Conservation (phyloP, 35 echinoderm and acorn worm species). For the Stichopus chloronotus region DNA sequence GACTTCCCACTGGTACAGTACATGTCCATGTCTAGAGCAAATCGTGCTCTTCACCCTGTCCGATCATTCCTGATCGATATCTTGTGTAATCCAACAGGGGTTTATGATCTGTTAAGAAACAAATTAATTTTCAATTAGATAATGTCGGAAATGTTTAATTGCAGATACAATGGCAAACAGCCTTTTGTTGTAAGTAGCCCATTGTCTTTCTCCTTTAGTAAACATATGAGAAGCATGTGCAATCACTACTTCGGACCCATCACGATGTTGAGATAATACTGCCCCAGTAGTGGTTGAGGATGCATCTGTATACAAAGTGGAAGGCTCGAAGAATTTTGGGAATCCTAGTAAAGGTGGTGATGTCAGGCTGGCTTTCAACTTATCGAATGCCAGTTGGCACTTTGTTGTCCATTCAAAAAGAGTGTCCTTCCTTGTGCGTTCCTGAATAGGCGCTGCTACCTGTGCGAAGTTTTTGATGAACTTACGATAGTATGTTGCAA, state of each 20-base stretch:
- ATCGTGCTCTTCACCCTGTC: slow-evolving; percentile 49
- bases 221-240: slow-evolving; percentile 27
- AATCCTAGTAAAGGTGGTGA: slow-evolving; percentile 23
- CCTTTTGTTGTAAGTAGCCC: slow-evolving; percentile 17
- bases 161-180: slow-evolving; percentile 16
- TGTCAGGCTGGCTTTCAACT: neutral
- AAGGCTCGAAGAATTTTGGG: slow-evolving; percentile 16
- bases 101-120: slow-evolving; percentile 73
- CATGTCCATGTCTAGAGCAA: slow-evolving; percentile 52
- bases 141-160: slow-evolving; percentile 66
- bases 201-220: slow-evolving; percentile 33
- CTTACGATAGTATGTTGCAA: slow-evolving; percentile 60
- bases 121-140: slow-evolving; percentile 34
- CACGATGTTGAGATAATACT: slow-evolving; percentile 2
- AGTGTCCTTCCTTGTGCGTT: neutral
- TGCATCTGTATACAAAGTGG: slow-evolving; percentile 57
- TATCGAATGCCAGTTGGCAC: slow-evolving; percentile 43
- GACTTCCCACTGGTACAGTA: slow-evolving; percentile 56
- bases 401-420: slow-evolving; percentile 42
- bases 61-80: slow-evolving; percentile 49
- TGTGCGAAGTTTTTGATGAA: slow-evolving; percentile 53
- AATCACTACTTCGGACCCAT: slow-evolving; percentile 23
- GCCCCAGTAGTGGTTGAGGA: neutral
- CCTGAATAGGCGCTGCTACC: slow-evolving; percentile 6
- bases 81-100: slow-evolving; percentile 33